phyloP scores from a whole-genome alignment of 2,113 vertebrate genomes.

The Steatornis caripensis region DNA sequence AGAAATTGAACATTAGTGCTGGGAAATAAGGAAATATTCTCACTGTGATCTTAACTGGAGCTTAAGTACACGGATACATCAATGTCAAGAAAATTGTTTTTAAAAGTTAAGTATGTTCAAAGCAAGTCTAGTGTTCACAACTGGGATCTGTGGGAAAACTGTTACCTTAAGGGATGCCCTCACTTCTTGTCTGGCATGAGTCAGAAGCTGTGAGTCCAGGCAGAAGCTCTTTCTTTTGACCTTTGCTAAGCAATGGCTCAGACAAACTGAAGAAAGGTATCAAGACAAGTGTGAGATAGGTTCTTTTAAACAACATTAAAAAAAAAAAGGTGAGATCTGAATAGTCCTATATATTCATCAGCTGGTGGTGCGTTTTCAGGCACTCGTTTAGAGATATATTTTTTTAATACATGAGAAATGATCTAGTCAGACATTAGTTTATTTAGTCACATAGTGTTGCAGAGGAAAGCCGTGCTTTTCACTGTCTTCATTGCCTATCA shows the following conservation, averaged over 20 bases:
- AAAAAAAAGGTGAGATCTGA: not conserved
- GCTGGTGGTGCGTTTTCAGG: not conserved
- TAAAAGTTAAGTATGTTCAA: not conserved
- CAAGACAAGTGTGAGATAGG: rapidly evolving
- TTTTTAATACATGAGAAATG: not conserved
- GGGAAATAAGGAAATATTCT: conserved; percentile 19
- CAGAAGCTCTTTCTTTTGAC: not conserved
- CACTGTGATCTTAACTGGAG: not conserved
- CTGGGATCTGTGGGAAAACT: conserved; percentile 1
- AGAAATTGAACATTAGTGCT: not conserved
- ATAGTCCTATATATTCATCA: not conserved
- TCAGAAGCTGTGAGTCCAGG: not conserved
- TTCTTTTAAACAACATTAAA: not conserved
- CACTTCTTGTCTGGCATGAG: not conserved
- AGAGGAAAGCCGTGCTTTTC: not conserved
- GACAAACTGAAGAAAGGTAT: not conserved
- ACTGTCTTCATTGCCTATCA: not conserved
- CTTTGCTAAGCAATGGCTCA: not conserved
- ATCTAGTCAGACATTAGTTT: not conserved
- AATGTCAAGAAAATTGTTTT: conserved; percentile 35
- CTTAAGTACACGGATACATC: conserved; percentile 13
- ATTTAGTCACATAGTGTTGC: not conserved
- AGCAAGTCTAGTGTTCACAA: not conserved
- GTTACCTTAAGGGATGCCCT: not conserved
- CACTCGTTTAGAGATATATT: not conserved